Evolutionary conservation across 1,140 invertebrate species (phyloP), one percentile per base, ranked within the genome.

Genomic region (Rhagoletis zephyria): DNA sequence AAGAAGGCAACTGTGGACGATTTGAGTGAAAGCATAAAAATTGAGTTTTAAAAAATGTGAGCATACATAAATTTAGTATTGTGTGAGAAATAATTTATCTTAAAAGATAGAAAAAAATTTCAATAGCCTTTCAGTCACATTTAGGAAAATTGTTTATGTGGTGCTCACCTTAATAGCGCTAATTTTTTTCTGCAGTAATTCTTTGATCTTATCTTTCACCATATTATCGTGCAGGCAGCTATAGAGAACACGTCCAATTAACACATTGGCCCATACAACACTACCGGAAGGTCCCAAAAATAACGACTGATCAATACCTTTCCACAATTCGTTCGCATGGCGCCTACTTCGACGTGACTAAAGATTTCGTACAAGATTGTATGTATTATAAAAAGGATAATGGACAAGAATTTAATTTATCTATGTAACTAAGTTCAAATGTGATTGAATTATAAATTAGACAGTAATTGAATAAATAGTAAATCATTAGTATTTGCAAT

Each of bases 171-270:
- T 97, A 89, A 98, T 97, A 87, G 96, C 96, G 88, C 95, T 95
- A 1, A 98, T 93, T 94, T 98, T 98, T 89, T 95, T 95, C 93
- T 98, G 97, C 90, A 98, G 95, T 90, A 96, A 96, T 40, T 97
- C 95, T 89, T 95, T 95, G 61, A 96, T 94, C 89, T 94, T 93
- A 64, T 95, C 94, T 60, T 95, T 95, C 51, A 94, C 93, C 92
- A 95, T 95, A 51, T 95, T 94, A 86, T 95, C 95, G 56, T 95
- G 94, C 89, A 98, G 94, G 89, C 96, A 95, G 91, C 98, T 97
- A 90, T 96, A 98, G 19, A 97, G 94, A 48, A 97, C 93, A 86
- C 97, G 93, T 19, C 96, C 96, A 65, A 97, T 87, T 14, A 98
- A 90, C 19, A 96, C 95, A 93, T 97, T 97, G 7, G 97, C 90